Evolutionary conservation across 1,140 invertebrate genomes (phyloP), one percentile per base, ranked within the genome.

Genomic region (Lethrus apterus): DNA sequence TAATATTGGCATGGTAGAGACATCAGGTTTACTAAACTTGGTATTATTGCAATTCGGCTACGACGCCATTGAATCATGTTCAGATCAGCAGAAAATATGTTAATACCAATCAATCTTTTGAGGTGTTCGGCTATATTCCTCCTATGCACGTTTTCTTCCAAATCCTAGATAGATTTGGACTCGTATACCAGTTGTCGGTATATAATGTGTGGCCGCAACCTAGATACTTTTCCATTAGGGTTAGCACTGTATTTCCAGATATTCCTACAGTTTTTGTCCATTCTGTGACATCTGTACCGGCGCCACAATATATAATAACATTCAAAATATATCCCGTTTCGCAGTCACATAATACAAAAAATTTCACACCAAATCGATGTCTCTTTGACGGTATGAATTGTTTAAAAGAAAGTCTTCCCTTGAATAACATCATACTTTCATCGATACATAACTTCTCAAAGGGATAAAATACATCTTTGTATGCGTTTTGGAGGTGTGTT

Each of bases 151-250:
- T n/a, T n/a, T n/a, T n/a, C n/a, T n/a, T n/a, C n/a, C n/a, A n/a
- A n/a, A n/a, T n/a, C n/a, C n/a, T n/a, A 31, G 10, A 51, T n/a
- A 42, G 43, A 3, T 4, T 48, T 36, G 63, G 65, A 44, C 59
- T 64, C 3, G 61, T 63, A 45, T 70, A 70, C 42, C 50, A 69
- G 15, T 36, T 70, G 48, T 69, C 66, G 1, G 60, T 55, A 36
- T 60, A 62, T 13, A 71, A 38, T 3, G 56, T 52, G 51, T 69
- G 65, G 3, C 56, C 54, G 42, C 52, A 53, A 11, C 56, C 44
- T 42, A 64, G 41, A 42, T 66, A 56, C 2, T 47, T 55, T 33
- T 57, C 10, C 13, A 65, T 44, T 9, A 67, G 35, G 19, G 48
- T 50, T 18, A 62, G 46, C 2, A 69, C 65, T 32, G 66, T 59